Evolutionary conservation across 1,140 invertebrate species (phyloP).

Genomic region (Drosophila equinoxialis): DNA sequence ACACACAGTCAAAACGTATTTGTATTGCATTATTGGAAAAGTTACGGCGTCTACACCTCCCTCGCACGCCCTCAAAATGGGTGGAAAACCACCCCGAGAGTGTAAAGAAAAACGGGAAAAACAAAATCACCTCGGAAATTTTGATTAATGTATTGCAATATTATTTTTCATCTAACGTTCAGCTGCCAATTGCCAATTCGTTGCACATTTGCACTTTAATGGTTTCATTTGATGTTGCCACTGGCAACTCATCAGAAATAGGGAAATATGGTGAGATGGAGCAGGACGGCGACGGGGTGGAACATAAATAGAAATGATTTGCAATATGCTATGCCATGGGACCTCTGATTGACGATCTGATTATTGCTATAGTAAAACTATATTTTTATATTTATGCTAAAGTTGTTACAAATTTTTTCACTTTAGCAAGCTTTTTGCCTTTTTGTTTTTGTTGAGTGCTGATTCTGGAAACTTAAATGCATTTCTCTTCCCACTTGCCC

Average conservation of each 20-base stretch:
- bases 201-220: slow-evolving; percentile 78
- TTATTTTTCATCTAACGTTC: slow-evolving; percentile 40
- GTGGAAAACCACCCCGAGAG: slow-evolving; percentile 43
- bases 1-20: neutral
- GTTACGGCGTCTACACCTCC: neutral
- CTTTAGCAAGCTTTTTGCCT: neutral
- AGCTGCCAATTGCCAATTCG: slow-evolving; percentile 65
- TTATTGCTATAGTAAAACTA: neutral
- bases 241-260: slow-evolving; percentile 10
- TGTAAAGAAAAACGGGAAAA: slow-evolving; percentile 11
- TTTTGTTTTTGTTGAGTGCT: neutral
- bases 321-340: neutral
- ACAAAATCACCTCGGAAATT: slow-evolving; percentile 48
- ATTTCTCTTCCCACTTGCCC: slow-evolving; percentile 5
- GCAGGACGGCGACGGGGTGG: neutral
- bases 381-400: neutral
- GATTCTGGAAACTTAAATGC: slow-evolving; percentile 10
- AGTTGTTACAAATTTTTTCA: neutral
- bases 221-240: slow-evolving; percentile 67
- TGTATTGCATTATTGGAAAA: slow-evolving; percentile 62
- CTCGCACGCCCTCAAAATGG: neutral
- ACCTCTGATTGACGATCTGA: slow-evolving; percentile 3
- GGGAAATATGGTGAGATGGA: too few species aligned
- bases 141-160: slow-evolving; percentile 76
- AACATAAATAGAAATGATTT: neutral